A percentile compares a stretch with the other conserved stretches of the same genome.
Evolutionary conservation across 2,888 invertebrate genomes (phyloP).

Genomic region (Xestobium rufovillosum): DNA sequence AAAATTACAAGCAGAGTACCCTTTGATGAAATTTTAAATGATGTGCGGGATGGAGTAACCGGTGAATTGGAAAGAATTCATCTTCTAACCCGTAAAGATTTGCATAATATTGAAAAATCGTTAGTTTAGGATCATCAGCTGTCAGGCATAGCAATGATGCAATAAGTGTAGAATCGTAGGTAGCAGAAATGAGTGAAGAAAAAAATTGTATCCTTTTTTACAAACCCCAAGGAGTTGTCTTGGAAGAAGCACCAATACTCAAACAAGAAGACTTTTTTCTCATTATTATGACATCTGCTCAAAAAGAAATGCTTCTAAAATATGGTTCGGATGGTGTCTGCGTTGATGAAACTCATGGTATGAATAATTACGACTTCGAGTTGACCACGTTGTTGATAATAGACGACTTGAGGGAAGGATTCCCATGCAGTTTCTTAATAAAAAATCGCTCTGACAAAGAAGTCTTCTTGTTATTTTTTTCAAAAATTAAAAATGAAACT

Average conservation of each 20-base stretch:
- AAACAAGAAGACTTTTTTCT: constrained; percentile 5
- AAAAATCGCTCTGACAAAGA: too few species aligned
- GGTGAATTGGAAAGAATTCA: constrained; percentile 8
- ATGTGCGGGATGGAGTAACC: constrained; percentile 8
- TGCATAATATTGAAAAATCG: constrained; percentile 8
- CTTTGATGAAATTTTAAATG: constrained; percentile 9
- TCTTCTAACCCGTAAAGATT: constrained; percentile 11
- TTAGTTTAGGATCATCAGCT: constrained; percentile 9
- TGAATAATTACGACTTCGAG: too few species aligned
- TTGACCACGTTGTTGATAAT: too few species aligned
- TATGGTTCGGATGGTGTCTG: constrained; percentile 6
- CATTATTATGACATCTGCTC: constrained; percentile 5
- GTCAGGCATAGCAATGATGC: constrained; percentile 6
- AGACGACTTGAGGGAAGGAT: too few species aligned
- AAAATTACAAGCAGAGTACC: constrained; percentile 11
- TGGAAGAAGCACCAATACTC: too few species aligned
- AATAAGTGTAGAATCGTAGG: constrained; percentile 7
- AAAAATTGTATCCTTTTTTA: constrained; percentile 5
- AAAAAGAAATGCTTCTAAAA: constrained; percentile 4
- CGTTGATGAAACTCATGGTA: too few species aligned
- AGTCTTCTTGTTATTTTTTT: too few species aligned
- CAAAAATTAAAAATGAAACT: too few species aligned
- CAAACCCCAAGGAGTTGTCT: too few species aligned
- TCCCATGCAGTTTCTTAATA: too few species aligned
- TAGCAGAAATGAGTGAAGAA: constrained; percentile 5